Evolutionary conservation across 2,113 vertebrate species (phyloP), one percentile per base, ranked within the genome.

Genomic region (Electrona antarctica): DNA sequence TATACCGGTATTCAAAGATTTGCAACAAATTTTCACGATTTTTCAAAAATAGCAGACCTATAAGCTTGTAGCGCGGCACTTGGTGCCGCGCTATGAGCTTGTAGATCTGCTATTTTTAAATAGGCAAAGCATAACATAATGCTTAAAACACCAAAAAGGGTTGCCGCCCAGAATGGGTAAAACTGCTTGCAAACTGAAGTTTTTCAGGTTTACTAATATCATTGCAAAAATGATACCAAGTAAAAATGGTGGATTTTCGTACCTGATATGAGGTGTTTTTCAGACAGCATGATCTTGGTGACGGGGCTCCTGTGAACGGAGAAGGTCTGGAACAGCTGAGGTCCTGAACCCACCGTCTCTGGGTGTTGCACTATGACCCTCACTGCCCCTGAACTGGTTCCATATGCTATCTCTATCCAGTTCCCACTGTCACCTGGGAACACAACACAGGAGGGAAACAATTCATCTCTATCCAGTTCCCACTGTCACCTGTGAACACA

Each of bases 241-340:
- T 41, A 6, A 41, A 41, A 4, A 6, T 41, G n/a, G 4, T 13
- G 52, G 21, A 28, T 6, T 28, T 66, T 33, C 6, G 8, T 60
- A 94, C 94, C 93, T 13, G 96, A 97, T 67, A 96, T 95, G 14
- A 97, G 96, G 75, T 97, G 96, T 67, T 95, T 97, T 77, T 98
- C 96, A 0, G 96, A 97, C 7, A 98, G 90, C 95, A 96, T 96
- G 89, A 97, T 96, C 89, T 95, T 97, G 79, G 93, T 98, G 71
- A 98, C 94, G 0, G 96, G 94, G 76, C 96, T 98, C 46, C 96
- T 96, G 83, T 97, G 96, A 4, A 97, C 96, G 0, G 94, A 95
- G 89, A 98, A 98, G 2, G 96, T 97, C 90, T 98, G 96, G 89
- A 98, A 98, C 64, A 98, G 95, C 68, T 96, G 95, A 0, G 96